phyloP scores from a whole-genome alignment of 1,140 invertebrate genomes.

The Calephelis nemesis region DNA sequence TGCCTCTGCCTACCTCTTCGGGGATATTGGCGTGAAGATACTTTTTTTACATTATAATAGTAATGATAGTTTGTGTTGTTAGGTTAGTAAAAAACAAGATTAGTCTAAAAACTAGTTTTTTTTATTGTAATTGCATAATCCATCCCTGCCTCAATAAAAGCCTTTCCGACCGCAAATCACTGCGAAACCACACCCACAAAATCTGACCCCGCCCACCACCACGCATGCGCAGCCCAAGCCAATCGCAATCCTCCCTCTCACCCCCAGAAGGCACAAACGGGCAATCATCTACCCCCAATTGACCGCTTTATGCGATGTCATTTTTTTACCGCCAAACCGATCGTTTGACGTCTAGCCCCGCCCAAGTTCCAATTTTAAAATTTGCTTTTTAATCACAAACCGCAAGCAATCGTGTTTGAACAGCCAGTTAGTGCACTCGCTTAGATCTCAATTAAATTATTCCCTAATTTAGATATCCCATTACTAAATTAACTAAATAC shows the following conservation, averaged over 20 bases:
- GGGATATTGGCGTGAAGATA: too few species aligned
- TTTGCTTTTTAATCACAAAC: constrained; percentile 59
- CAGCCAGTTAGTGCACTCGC: constrained; percentile 32
- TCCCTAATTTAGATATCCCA: constrained; percentile 32
- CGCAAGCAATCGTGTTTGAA: constrained; percentile 45
- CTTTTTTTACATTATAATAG: too few species aligned
- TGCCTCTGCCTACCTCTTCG: too few species aligned
- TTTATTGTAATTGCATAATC: constrained; percentile 25
- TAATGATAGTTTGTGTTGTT: too few species aligned
- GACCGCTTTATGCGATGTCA: constrained; percentile 64
- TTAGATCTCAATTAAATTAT: constrained; percentile 32
- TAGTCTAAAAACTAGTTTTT: too few species aligned
- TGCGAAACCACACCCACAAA: constrained; percentile 62
- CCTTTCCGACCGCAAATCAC: constrained; percentile 72
- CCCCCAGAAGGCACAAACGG: constrained; percentile 33
- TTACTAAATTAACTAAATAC: constrained; percentile 19
- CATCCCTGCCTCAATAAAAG: constrained; percentile 69
- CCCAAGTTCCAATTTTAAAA: constrained; percentile 56
- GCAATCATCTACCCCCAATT: constrained; percentile 58
- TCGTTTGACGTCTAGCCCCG: constrained; percentile 50
- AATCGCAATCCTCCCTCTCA: constrained; percentile 41
- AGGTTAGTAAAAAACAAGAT: too few species aligned
- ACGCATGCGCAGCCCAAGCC: constrained; percentile 56
- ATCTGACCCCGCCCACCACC: constrained; percentile 49
- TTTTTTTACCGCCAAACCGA: constrained; percentile 68